Base-by-base conservation (phyloP, 1,140 invertebrate species). In the Ruditapes philippinarum region DNA sequence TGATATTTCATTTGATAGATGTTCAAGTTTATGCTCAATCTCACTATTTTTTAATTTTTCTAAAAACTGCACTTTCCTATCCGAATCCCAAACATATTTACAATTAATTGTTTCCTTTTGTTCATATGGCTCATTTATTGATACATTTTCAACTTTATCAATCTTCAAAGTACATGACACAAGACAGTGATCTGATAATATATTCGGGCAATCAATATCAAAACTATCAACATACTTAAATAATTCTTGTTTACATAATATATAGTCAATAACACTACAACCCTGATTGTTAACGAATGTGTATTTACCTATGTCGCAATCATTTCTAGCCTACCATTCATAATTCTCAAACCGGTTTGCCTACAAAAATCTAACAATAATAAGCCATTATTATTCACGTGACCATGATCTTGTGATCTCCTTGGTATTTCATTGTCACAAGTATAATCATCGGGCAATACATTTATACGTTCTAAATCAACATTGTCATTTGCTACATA, bases 331-430 rank as follows among this genome's bases (percentile, higher is more conserved):
- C 79, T 57, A 25, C 79, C 57, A 60, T 57, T 81, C 25, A 60
- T 22, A 33, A 57, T 60, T 57, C 79, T 38, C 38, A 81, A 33
- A 45, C 49, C 49, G 28, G 51, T 60, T 31, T 38, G 25, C 25
- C 40, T 62, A 60, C 57, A 81, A 60, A 81, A 81, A 36, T 81
- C 79, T 22, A 81, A 33, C 33, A 81, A 81, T 38, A 60, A 60
- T 0, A 25, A 0, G 22, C 79, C 79, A 81, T 81, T 54, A 31
- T 81, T 51, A 81, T 81, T 81, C n/a, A 62, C 36, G 19, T 57
- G 51, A 62, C 42, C 51, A 25, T 81, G 45, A 81, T 81, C 79
- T 81, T 57, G 33, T 54, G 17, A 54, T 25, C 22, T 33, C 33
- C 79, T 57, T 60, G 22, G 25, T n/a, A 81, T 57, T 49, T 25